Base-by-base conservation (phyloP, 2,113 vertebrate genomes). In the Megaleporinus macrocephalus region DNA sequence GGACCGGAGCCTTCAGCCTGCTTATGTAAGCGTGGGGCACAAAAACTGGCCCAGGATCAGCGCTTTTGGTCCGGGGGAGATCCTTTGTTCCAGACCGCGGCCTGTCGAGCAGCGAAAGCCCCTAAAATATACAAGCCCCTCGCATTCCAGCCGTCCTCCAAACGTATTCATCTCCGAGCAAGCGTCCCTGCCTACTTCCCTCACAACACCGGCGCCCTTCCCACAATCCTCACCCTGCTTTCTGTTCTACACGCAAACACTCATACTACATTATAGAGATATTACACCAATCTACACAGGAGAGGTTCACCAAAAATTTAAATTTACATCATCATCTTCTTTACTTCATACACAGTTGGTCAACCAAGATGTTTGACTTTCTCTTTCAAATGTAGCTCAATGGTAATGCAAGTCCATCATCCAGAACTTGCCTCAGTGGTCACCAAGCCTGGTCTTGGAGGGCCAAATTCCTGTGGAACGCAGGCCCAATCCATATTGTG, bases 191-290 rank as follows among this genome's bases (percentile, higher is more conserved):
- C 20, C 29, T 1, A 30, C 63, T 66, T 69, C 18, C 65, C 65
- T 41, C 65, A 63, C 14, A 63, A 63, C 27, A 63, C 63, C 16
- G n/a, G 18, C 30, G 65, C 33, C 10, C 16, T 66, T 66, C 63
- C 63, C 65, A 36, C 33, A n/a, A 69, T 69, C 41, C 65, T 69
- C 65, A 69, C 65, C 41, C 20, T 41, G 30, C 65, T 36, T 69
- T 69, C 78, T 79, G 53, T 78, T 41, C 47, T n/a, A 68, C 16
- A 41, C 9, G 20, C 33, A 69, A 59, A 69, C 65, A 69, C 30
- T 2, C 41, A 69, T 11, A 22, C 55, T 12, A 57, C 55, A 59
- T 22, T 59, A 22, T 10, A 7, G 4, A 5, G 6, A n/a, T 24
- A n/a, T 59, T 59, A n/a, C 22, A 59, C 20, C 5, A n/a, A 0